phyloP scores from a whole-genome alignment of 2,888 invertebrate species.

The Spilosoma lubricipeda region DNA sequence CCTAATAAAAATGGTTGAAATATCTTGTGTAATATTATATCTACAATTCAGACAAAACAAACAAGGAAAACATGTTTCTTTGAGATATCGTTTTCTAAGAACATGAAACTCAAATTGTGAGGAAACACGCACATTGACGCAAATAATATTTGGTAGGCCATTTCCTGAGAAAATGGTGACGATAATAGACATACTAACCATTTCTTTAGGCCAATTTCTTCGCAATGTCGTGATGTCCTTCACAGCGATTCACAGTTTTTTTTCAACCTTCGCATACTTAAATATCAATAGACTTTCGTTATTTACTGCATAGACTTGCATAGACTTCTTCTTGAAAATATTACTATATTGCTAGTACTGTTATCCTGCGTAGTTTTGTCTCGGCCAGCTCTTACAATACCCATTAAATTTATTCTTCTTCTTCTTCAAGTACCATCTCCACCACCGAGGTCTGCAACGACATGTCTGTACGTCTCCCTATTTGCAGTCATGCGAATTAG shows the following conservation, averaged over 20 bases:
- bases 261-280: not conserved
- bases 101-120: constrained; percentile 3
- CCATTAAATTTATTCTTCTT: too few relatives aligned
- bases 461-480: too few relatives aligned
- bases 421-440: too few relatives aligned
- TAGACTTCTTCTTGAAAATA: too few relatives aligned
- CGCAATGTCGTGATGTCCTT: not conserved
- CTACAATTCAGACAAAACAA: not conserved
- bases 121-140: constrained; percentile 7
- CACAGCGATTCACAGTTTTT: not conserved
- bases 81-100: not conserved
- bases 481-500: too few relatives aligned
- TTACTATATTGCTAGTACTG: too few relatives aligned
- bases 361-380: too few relatives aligned
- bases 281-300: too few relatives aligned
- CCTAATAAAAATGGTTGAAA: not conserved
- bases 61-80: not conserved
- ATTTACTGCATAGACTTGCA: too few relatives aligned
- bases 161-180: constrained; percentile 27
- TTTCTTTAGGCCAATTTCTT: constrained; percentile 15
- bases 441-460: too few relatives aligned
- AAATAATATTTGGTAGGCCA: constrained; percentile 20
- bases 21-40: not conserved
- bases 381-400: too few relatives aligned
- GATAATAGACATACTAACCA: constrained; percentile 15